A percentile compares a stretch with the other conserved stretches of the same genome.
Evolutionary conservation across 2,797 vertebrate genomes (phyloP).

Genomic region (Myotis planiceps): DNA sequence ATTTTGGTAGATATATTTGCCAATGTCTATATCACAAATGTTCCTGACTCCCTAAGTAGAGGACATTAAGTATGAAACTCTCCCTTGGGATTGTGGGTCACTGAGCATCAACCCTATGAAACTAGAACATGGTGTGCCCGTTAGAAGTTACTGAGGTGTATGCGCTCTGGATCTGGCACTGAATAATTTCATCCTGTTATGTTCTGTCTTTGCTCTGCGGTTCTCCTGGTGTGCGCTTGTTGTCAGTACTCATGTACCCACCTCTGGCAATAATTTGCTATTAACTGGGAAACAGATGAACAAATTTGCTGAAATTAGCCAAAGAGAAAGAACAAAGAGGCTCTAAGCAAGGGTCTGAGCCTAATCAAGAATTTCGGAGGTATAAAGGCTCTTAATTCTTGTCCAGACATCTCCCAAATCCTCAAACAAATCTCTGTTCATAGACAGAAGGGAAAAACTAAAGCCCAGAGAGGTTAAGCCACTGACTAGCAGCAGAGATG

Average conservation of each 20-base stretch:
- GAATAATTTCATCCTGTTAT: neutral
- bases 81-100: neutral
- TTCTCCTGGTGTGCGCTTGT: neutral
- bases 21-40: neutral
- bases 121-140: neutral
- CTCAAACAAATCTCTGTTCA: neutral
- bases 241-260: neutral
- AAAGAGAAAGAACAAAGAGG: slow-evolving; percentile 34
- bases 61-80: neutral
- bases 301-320: slow-evolving; percentile 37
- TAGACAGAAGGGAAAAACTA: neutral
- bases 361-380: neutral
- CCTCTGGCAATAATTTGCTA: slow-evolving; percentile 6
- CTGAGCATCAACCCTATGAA: neutral
- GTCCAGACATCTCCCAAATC: neutral
- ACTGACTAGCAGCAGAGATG: neutral
- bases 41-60: neutral
- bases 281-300: neutral
- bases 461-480: neutral
- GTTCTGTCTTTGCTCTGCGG: neutral
- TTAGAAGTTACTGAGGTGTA: neutral
- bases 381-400: neutral
- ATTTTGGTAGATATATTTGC: neutral
- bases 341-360: neutral
- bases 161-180: neutral